These are phyloP conservation scores for Polia nebulosa DNA, from an alignment of 2,888 invertebrate species.

Conservation along the genomic window DNA sequence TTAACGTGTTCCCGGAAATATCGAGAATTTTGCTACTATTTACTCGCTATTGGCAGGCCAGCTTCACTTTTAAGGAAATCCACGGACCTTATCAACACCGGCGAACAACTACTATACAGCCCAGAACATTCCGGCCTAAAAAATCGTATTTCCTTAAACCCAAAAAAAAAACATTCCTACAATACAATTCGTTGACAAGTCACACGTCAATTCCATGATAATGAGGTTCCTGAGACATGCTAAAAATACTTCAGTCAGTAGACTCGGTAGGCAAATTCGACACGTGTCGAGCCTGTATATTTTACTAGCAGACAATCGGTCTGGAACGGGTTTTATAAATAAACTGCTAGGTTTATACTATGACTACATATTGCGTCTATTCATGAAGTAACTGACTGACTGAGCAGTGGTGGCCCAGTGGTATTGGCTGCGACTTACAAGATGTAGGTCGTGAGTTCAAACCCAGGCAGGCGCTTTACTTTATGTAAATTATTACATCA, in stretches of 20 bases:
- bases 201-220: background rate
- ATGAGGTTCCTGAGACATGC: background rate
- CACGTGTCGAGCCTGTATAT: conserved; percentile 8
- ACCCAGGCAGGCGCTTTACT: too few species aligned
- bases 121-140: background rate
- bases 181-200: background rate
- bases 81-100: background rate
- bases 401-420: too few species aligned
- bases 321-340: conserved; percentile 51
- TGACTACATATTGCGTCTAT: conserved; percentile 21
- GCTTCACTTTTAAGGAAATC: too few species aligned
- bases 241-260: background rate
- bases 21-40: background rate
- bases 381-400: conserved; percentile 25
- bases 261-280: background rate
- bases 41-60: too few species aligned
- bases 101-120: too few species aligned
- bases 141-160: background rate
- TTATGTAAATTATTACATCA: too few species aligned
- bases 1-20: background rate
- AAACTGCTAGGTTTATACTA: conserved; percentile 15
- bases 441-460: too few species aligned
- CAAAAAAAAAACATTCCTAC: background rate
- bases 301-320: conserved; percentile 40
- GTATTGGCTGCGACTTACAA: too few species aligned